Conservation (phyloP, 2,113 vertebrate species). For the Callospermophilus lateralis region DNA sequence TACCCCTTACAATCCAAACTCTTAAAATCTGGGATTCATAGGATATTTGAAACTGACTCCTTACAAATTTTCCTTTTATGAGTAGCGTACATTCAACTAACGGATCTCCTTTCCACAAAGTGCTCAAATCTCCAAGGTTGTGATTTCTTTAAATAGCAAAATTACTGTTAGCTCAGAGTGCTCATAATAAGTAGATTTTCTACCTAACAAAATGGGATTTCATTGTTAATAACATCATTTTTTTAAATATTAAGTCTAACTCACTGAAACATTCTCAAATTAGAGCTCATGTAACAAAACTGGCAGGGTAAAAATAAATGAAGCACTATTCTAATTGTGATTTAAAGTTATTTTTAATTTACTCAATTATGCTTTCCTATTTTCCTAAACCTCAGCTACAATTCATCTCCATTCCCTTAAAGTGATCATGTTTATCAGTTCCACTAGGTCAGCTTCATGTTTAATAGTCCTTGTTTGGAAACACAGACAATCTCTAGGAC, state of each 20-base stretch:
- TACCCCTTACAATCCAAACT: neutral
- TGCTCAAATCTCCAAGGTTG: neutral
- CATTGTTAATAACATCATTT: slow-evolving; percentile 65
- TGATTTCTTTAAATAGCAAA: slow-evolving; percentile 35
- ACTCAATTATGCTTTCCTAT: slow-evolving; percentile 70
- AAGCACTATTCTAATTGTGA: slow-evolving; percentile 53
- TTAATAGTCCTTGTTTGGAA: slow-evolving; percentile 71
- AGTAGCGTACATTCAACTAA: neutral
- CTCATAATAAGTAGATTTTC: neutral
- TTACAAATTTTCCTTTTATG: neutral
- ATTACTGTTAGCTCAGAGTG: neutral
- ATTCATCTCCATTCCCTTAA: slow-evolving; percentile 75
- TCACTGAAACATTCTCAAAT: slow-evolving; percentile 52
- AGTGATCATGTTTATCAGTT: slow-evolving; percentile 67
- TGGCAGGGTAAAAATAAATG: slow-evolving; percentile 67
- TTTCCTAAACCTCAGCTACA: slow-evolving; percentile 66
- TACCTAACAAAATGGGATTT: slow-evolving; percentile 54
- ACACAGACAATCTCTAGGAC: slow-evolving; percentile 13
- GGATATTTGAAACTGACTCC: neutral
- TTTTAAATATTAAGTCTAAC: slow-evolving; percentile 20
- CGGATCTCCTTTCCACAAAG: neutral
- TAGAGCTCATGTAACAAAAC: neutral
- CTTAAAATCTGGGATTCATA: neutral
- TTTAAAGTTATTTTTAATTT: slow-evolving; percentile 82
- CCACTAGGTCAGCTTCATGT: slow-evolving; percentile 62